A percentile compares a stretch with the other conserved stretches of the same genome.
Conservation (phyloP, 1,140 invertebrate species). For the Lucilia cuprina region DNA sequence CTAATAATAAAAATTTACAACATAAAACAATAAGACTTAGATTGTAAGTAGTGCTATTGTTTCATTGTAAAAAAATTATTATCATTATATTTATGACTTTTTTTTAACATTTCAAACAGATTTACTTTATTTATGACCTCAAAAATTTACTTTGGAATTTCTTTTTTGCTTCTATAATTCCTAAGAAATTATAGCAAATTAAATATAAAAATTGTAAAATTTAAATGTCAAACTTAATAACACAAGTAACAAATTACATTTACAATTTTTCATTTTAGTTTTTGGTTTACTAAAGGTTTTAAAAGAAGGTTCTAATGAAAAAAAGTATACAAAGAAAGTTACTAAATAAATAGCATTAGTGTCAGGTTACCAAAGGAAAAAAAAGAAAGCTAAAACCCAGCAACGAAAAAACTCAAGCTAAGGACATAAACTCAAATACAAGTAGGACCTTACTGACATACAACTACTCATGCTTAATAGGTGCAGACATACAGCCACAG, state of each 20-base stretch:
- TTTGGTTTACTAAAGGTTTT: background rate
- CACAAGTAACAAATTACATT: background rate
- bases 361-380: slow-evolving; percentile 22
- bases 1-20: too few relatives aligned
- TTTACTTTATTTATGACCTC: too few relatives aligned
- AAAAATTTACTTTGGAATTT: too few relatives aligned
- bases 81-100: too few relatives aligned
- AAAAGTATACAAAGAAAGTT: slow-evolving; percentile 15
- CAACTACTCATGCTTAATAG: background rate
- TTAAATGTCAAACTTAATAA: background rate
- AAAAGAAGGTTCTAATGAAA: slow-evolving; percentile 10
- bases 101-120: too few relatives aligned
- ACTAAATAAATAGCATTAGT: slow-evolving; percentile 33
- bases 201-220: background rate
- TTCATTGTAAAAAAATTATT: too few relatives aligned
- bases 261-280: background rate
- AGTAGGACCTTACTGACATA: background rate
- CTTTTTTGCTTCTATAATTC: too few relatives aligned
- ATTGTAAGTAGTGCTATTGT: too few relatives aligned
- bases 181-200: background rate
- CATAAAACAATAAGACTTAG: too few relatives aligned
- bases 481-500: background rate
- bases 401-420: slow-evolving; percentile 11
- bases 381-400: background rate
- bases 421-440: slow-evolving; percentile 1